phyloP scores from a whole-genome alignment of 2,113 vertebrate species.

The Sander lucioperca region DNA sequence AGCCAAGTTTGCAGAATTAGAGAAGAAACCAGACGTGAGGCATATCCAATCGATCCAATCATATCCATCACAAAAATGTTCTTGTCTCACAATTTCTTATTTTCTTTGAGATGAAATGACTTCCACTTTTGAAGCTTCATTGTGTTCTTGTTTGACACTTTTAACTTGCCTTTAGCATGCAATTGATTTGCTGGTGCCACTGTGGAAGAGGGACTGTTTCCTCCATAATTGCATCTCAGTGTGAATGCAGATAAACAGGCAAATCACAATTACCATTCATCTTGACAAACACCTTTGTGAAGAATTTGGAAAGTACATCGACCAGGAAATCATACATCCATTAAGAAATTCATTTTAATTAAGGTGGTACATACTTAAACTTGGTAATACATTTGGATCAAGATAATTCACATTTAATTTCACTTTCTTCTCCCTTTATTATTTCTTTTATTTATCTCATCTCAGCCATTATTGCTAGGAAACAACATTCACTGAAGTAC shows the following conservation, averaged over 20 bases:
- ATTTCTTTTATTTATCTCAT: background rate
- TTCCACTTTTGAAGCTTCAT: background rate
- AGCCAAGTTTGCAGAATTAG: constrained; percentile 11
- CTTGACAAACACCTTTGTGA: background rate
- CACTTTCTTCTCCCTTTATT: background rate
- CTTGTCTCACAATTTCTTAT: constrained; percentile 3
- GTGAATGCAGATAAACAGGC: constrained; percentile 18
- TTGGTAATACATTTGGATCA: background rate
- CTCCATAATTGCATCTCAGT: background rate
- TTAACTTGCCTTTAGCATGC: background rate
- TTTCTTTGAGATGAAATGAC: constrained; percentile 15
- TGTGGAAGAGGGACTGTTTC: background rate
- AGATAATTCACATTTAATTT: background rate
- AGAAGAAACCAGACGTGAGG: constrained; percentile 8
- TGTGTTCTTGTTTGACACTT: constrained; percentile 10
- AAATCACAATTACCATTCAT: constrained; percentile 6
- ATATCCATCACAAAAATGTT: background rate
- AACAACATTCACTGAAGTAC: background rate
- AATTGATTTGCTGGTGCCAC: constrained; percentile 9
- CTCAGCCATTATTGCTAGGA: background rate
- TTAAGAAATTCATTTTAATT: background rate
- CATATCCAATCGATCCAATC: constrained; percentile 22
- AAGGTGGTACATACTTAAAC: background rate
- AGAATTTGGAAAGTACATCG: background rate
- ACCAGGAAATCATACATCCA: background rate